These are phyloP conservation scores for Maniola hyperantus DNA, from an alignment of 2,888 invertebrate genomes.

Conservation along the genomic window DNA sequence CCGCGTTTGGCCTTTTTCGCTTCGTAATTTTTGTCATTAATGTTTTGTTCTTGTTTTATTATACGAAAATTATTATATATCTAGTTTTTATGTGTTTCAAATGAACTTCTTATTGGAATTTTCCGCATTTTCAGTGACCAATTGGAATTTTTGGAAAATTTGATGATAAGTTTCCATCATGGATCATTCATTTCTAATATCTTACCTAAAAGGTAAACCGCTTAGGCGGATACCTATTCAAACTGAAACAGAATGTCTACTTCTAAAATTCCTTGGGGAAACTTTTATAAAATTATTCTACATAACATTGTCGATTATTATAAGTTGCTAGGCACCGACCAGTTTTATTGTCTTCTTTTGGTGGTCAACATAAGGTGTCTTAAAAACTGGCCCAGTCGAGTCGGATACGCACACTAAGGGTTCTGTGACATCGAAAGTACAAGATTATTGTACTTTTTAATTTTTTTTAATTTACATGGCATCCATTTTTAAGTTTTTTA, in stretches of 20 bases:
- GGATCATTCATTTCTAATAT: too few species aligned
- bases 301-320: neutral
- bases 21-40: too few species aligned
- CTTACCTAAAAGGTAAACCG: too few species aligned
- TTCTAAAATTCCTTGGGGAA: neutral
- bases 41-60: too few species aligned
- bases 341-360: conserved; percentile 24
- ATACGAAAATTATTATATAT: neutral
- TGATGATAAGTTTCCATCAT: neutral
- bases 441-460: too few species aligned
- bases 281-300: neutral
- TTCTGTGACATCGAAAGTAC: too few species aligned
- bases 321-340: neutral
- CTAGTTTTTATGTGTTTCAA: neutral
- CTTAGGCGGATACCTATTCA: neutral
- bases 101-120: conserved; percentile 10
- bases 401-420: too few species aligned
- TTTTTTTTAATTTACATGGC: too few species aligned
- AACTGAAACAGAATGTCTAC: neutral
- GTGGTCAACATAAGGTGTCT: conserved; percentile 37
- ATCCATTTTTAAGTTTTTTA: too few species aligned
- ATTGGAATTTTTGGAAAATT: neutral
- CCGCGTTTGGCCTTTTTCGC: too few species aligned
- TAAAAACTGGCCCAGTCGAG: conserved; percentile 18
- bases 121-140: neutral